A percentile compares a stretch with the other conserved stretches of the same genome.
These are phyloP conservation scores for Criorhina ranunculi DNA, from an alignment of 2,888 invertebrate genomes.

Conservation along the genomic window DNA sequence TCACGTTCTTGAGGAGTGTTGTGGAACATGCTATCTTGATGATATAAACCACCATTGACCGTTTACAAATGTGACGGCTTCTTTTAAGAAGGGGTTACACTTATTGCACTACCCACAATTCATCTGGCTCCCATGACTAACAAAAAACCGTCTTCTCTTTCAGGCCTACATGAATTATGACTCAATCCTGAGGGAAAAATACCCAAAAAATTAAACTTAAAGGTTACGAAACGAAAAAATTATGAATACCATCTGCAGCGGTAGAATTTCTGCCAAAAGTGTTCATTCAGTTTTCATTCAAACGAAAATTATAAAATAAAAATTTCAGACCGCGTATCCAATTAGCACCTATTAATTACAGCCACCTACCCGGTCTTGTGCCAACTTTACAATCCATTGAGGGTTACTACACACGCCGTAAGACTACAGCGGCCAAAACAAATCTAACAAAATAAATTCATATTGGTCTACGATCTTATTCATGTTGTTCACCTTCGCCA, in stretches of 20 bases:
- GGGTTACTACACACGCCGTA: slow-evolving; percentile 14
- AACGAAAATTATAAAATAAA: slow-evolving; percentile 25
- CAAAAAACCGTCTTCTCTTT: not conserved
- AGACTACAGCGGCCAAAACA: not conserved
- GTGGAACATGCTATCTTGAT: too few species aligned
- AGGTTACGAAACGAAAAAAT: slow-evolving; percentile 11
- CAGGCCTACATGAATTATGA: not conserved
- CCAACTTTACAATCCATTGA: slow-evolving; percentile 20
- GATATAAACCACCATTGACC: too few species aligned
- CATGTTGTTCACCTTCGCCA: slow-evolving; percentile 28
- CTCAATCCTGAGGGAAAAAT: not conserved
- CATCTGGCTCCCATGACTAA: too few species aligned
- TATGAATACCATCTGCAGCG: not conserved
- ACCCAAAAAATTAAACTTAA: not conserved
- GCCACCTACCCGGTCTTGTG: not conserved
- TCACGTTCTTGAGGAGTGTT: too few species aligned
- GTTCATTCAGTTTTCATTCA: slow-evolving; percentile 18
- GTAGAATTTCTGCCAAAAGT: slow-evolving; percentile 11
- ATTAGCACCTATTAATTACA: slow-evolving; percentile 46
- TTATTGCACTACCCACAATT: too few species aligned
- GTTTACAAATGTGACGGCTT: too few species aligned
- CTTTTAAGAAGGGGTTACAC: too few species aligned
- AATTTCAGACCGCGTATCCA: slow-evolving; percentile 41
- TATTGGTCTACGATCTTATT: not conserved
- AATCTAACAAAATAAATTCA: not conserved